A percentile compares a stretch with the other conserved stretches of the same genome.
Evolutionary conservation across 2,797 vertebrate genomes (phyloP).

Genomic region (Amblyopsis hoosieri): DNA sequence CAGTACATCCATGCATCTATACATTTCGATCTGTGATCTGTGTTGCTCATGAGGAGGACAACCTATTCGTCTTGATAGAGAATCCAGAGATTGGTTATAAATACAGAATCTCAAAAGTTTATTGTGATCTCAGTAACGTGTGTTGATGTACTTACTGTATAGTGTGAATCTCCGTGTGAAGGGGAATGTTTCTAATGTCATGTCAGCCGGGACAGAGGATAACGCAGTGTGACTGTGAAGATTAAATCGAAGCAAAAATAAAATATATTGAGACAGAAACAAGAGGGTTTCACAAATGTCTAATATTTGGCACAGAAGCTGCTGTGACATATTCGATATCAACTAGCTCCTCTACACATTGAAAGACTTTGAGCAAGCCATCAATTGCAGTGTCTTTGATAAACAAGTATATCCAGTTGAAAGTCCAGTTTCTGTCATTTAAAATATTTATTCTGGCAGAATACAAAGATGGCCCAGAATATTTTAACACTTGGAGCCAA

Average conservation of each 20-base stretch:
- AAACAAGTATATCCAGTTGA: not conserved
- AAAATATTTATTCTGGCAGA: conserved; percentile 6
- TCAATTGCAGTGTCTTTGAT: conserved; percentile 3
- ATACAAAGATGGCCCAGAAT: not conserved
- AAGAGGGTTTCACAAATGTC: conserved; percentile 12
- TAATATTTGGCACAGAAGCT: conserved; percentile 19
- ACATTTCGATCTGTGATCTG: no score
- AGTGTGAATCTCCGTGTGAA: conserved; percentile 6
- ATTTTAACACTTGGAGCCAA: conserved; percentile 6
- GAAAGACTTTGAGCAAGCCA: not conserved
- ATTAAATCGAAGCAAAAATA: conserved; percentile 15
- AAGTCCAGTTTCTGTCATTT: not conserved
- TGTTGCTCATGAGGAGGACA: not conserved
- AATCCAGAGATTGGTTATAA: not conserved
- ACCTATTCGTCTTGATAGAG: conserved; percentile 7
- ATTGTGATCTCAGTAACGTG: conserved; percentile 17
- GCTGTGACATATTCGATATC: conserved; percentile 18
- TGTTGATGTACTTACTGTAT: conserved; percentile 14
- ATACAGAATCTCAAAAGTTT: not conserved
- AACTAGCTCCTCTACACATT: conserved; percentile 14
- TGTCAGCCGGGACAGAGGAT: conserved; percentile 11
- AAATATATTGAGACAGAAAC: not conserved
- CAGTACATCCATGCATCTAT: no score
- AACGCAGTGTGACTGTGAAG: conserved; percentile 4
- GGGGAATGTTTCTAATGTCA: conserved; percentile 8